These are phyloP conservation scores for Cheilosia scutellata DNA, from an alignment of 2,888 invertebrate genomes.

Conservation along the genomic window DNA sequence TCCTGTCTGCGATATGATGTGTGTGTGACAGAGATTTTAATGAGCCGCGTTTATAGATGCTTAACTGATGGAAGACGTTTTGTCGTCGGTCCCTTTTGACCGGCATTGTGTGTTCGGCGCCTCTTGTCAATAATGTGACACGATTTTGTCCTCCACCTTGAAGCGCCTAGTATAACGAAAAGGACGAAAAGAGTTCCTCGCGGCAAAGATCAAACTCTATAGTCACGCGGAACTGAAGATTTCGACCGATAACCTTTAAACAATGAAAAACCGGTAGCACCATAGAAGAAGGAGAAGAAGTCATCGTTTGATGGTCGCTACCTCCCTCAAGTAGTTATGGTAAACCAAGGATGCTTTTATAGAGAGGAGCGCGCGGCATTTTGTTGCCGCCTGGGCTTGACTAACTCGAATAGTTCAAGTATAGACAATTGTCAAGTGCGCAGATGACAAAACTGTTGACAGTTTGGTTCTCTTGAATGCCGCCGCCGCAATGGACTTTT, in stretches of 20 bases:
- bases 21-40: constrained; percentile 50
- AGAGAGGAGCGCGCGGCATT: constrained; percentile 39
- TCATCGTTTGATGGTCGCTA: constrained; percentile 47
- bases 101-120: constrained; percentile 11
- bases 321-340: constrained; percentile 68
- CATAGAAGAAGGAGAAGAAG: constrained; percentile 10
- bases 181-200: constrained; percentile 15
- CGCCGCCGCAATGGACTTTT: constrained; percentile 49
- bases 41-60: constrained; percentile 37
- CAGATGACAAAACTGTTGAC: constrained; percentile 75
- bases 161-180: constrained; percentile 41
- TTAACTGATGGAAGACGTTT: constrained; percentile 22
- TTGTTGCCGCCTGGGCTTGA: constrained; percentile 66
- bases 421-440: constrained; percentile 71
- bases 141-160: constrained; percentile 63
- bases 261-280: constrained; percentile 71
- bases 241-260: constrained; percentile 68
- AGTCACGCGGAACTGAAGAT: constrained; percentile 68
- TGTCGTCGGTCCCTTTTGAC: constrained; percentile 61
- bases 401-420: constrained; percentile 71
- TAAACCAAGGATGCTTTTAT: constrained; percentile 17
- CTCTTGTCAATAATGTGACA: constrained; percentile 67
- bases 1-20: neutral
- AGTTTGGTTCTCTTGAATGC: constrained; percentile 67
- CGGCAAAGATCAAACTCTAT: constrained; percentile 60